These are phyloP conservation scores for Pelagia noctiluca DNA, from an alignment of 30 jellyfish, hydroid and myxozoan genomes.

Conservation along the genomic window DNA sequence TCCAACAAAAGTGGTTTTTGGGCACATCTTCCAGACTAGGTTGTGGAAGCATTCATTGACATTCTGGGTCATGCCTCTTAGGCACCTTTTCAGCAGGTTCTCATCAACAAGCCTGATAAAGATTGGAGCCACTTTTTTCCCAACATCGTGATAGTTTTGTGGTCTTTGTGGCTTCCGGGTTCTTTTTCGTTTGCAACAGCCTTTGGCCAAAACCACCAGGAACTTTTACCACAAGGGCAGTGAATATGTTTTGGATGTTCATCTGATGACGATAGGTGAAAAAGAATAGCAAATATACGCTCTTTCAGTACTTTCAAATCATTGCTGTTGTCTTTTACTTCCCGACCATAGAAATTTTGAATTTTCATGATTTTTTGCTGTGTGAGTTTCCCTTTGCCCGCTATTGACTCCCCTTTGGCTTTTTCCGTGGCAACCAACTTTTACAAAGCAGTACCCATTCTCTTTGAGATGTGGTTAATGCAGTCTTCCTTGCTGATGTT, in stretches of 20 bases:
- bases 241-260: constrained; percentile 44
- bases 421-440: constrained; percentile 15
- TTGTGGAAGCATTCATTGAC: constrained; percentile 18
- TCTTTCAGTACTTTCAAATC: constrained; percentile 18
- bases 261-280: constrained; percentile 35
- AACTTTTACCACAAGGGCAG: constrained; percentile 40
- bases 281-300: constrained; percentile 55
- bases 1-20: constrained; percentile 3
- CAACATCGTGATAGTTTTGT: not conserved
- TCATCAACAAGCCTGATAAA: not conserved
- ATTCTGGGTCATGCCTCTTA: constrained; percentile 3
- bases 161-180: constrained; percentile 47
- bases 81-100: constrained; percentile 7
- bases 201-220: constrained; percentile 58
- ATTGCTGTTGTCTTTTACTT: constrained; percentile 18
- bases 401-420: constrained; percentile 45
- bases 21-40: constrained; percentile 9
- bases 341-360: constrained; percentile 58
- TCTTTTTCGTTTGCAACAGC: constrained; percentile 26
- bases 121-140: not conserved
- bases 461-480: constrained; percentile 51
- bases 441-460: constrained; percentile 68
- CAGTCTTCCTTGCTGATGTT: constrained; percentile 54
- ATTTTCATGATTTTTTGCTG: constrained; percentile 9
- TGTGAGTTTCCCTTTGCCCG: constrained; percentile 66